These are phyloP conservation scores for Bos javanicus DNA, from an alignment of 2,113 vertebrate species.

Conservation along the genomic window DNA sequence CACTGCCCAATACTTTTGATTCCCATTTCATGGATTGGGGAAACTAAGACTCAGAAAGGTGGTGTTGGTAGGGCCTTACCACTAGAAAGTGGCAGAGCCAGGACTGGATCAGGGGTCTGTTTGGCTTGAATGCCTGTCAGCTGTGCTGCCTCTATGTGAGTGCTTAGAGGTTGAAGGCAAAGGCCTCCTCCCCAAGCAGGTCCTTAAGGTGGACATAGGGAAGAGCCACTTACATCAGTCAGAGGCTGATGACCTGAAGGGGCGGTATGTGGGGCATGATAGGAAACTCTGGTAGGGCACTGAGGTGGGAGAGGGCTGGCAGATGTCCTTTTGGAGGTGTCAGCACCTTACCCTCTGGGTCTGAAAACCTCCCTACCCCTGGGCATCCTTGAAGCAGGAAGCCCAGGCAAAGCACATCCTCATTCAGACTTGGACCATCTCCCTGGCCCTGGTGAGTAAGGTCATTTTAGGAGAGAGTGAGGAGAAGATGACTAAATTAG, in stretches of 20 bases:
- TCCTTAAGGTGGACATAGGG: background rate
- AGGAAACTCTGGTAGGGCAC: background rate
- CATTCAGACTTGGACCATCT: background rate
- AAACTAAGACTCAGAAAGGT: background rate
- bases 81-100: background rate
- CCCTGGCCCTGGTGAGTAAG: background rate
- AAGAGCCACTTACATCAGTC: background rate
- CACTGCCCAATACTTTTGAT: background rate
- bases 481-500: conserved; percentile 28
- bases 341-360: fast-evolving
- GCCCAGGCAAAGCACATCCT: background rate
- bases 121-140: background rate
- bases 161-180: background rate
- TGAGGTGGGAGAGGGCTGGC: background rate
- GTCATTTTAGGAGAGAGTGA: conserved; percentile 38
- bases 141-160: background rate
- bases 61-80: background rate
- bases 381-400: background rate
- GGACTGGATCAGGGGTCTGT: background rate
- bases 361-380: fast-evolving
- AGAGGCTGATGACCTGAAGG: background rate
- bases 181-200: background rate
- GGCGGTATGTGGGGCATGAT: background rate
- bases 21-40: background rate
- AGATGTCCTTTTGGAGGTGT: background rate